Evolutionary conservation across 2,888 invertebrate genomes (phyloP), one percentile per base, ranked within the genome.

Genomic region (Doris montereyensis): DNA sequence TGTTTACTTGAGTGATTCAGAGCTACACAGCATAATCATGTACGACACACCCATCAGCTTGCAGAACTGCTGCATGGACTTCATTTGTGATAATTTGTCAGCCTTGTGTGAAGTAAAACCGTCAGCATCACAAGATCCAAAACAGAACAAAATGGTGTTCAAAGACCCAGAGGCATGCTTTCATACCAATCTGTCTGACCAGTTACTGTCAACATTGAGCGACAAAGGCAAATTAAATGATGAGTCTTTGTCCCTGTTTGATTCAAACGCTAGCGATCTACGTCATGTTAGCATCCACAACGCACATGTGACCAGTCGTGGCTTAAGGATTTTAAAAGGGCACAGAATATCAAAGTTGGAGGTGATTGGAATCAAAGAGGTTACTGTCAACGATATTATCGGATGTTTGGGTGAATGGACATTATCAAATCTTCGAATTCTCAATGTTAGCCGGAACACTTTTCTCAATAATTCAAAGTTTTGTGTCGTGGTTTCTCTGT

Each of bases 381-480:
- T 93, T 10, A 92, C 93, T 62, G 93, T 94, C 77, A 93, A 93
- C 88, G 94, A 94, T 86, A 91, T 94, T 80, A 94, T 94, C 84
- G 93, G 93, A 81, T 94, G 94, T 89, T 91, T 95, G 79, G 94
- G 94, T 77, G 94, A 94, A 84, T 94, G 94, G 94, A 94, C 94
- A 52, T 88, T 94, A 80, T 92, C 93, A 81, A 94, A 95, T 90
- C 90, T 95, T 78, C 91, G 93, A 67, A 92, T 92, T 65, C 91
- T 94, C 72, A 94, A 94, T 88, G 94, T 95, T 70, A 93, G 94
- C 68, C 93, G 93, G 85, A 94, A 94, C 87, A 93, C 93, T 73
- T 94, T 94, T 88, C 92, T 93, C 82, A 94, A 94, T 88, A 93
- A 92, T 86, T 93, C 93, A 82, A 93, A 93, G 86, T 93, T 93